Conservation (phyloP, 2,888 invertebrate genomes). For the Xylophagus ater region DNA sequence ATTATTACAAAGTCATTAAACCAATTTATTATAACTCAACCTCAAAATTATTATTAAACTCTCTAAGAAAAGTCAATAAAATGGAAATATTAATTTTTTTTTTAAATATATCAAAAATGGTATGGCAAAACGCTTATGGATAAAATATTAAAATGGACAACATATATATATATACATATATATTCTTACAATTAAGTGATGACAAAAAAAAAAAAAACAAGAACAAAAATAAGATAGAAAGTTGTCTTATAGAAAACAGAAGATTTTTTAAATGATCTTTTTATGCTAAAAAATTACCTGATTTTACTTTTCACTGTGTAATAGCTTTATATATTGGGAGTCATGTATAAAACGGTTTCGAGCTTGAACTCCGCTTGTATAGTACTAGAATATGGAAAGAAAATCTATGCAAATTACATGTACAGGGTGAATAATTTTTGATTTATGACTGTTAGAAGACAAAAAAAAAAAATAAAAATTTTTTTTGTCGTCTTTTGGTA, state of each 20-base stretch:
- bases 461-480: no score
- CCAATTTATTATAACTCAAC: conserved; percentile 11
- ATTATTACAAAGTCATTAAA: conserved; percentile 11
- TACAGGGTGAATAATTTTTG: conserved; percentile 18
- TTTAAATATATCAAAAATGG: no score
- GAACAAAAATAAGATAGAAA: no score
- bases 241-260: conserved; percentile 7
- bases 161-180: no score
- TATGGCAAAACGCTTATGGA: no score
- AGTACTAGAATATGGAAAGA: no score
- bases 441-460: conserved; percentile 16
- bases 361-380: not conserved
- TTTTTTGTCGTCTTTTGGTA: no score
- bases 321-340: conserved; percentile 3
- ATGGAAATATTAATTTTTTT: no score
- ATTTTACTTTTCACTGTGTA: conserved; percentile 13
- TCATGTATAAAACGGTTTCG: not conserved
- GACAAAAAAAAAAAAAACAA: no score
- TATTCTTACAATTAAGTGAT: no score
- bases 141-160: no score
- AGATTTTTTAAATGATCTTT: conserved; percentile 16
- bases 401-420: conserved; percentile 17
- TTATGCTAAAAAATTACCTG: conserved; percentile 18
- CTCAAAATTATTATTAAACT: conserved; percentile 6
- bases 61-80: conserved; percentile 6